Percentiles rank a stretch among this genome's conserved stretches.
phyloP scores from a whole-genome alignment of 1,140 invertebrate species.

The Apis dorsata region DNA sequence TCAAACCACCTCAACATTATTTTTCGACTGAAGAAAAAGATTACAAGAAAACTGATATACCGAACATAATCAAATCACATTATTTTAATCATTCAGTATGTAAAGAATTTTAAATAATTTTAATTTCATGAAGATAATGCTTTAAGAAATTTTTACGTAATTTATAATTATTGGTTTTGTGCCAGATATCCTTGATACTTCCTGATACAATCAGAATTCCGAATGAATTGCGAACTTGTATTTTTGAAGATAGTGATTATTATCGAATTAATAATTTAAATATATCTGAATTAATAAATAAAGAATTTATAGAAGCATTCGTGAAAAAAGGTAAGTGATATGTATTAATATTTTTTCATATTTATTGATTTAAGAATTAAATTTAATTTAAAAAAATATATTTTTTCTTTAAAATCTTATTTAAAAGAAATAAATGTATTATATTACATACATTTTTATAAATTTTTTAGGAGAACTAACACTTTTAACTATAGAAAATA shows the following conservation, averaged over 20 bases:
- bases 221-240: conserved; percentile 69
- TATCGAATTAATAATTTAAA: conserved; percentile 79
- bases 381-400: not conserved
- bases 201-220: conserved; percentile 78
- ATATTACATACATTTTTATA: not conserved
- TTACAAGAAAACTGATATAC: conserved; percentile 54
- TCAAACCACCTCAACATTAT: conserved; percentile 75
- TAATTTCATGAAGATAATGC: conserved; percentile 62
- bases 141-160: conserved; percentile 70
- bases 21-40: conserved; percentile 67
- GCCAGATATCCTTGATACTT: conserved; percentile 81
- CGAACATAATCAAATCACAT: conserved; percentile 72
- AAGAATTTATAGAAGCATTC: conserved; percentile 81
- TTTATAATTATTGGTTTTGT: conserved; percentile 69
- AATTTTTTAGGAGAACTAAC: conserved; percentile 78
- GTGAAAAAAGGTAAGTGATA: conserved; percentile 76
- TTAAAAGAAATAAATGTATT: not conserved
- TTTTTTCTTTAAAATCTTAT: conserved; percentile 45
- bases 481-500: conserved; percentile 77
- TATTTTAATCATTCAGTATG: conserved; percentile 81
- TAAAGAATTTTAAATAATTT: conserved; percentile 41
- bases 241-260: conserved; percentile 80
- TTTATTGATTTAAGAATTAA: conserved; percentile 7
- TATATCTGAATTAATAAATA: conserved; percentile 77
- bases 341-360: not conserved